Conservation (phyloP, 2,888 invertebrate species). For the Oscheius sp. region DNA sequence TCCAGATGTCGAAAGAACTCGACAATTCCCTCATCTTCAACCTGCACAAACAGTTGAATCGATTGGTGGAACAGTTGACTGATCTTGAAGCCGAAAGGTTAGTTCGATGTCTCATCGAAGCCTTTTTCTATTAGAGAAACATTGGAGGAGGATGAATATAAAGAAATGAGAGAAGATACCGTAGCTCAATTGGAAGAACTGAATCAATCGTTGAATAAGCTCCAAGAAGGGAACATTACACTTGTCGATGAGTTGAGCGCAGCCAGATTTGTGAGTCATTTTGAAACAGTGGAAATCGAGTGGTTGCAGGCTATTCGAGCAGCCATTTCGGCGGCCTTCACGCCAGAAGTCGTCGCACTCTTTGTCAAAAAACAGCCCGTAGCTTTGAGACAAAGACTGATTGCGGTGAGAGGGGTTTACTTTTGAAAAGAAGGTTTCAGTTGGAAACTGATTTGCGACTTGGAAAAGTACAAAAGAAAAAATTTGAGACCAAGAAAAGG, state of each 20-base stretch:
- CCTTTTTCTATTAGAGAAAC: conserved; percentile 74
- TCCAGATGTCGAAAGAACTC: conserved; percentile 1
- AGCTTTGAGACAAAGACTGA: conserved; percentile 76
- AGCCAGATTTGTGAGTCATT: conserved; percentile 36
- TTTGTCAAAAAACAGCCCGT: conserved; percentile 80
- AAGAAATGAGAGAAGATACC: conserved; percentile 79
- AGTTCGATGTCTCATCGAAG: neutral
- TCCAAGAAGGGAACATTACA: conserved; percentile 46
- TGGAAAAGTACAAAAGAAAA: neutral
- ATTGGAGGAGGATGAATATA: conserved; percentile 78
- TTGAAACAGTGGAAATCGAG: neutral
- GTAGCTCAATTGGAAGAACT: conserved; percentile 78
- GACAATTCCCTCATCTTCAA: conserved; percentile 70
- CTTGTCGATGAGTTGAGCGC: conserved; percentile 46
- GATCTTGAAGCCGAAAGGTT: conserved; percentile 80
- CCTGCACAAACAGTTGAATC: conserved; percentile 78
- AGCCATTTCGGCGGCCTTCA: conserved; percentile 81
- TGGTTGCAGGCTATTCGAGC: conserved; percentile 78
- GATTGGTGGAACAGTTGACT: conserved; percentile 78
- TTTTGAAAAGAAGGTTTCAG: neutral
- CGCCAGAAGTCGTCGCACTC: conserved; percentile 80
- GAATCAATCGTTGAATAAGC: conserved; percentile 72
- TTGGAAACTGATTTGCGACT: conserved; percentile 7
- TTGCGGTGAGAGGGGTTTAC: conserved; percentile 42
- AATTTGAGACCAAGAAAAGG: conserved; percentile 7